Conservation (phyloP, 53 echinoderm and acorn worm species). For the Echinarachnius parma region DNA sequence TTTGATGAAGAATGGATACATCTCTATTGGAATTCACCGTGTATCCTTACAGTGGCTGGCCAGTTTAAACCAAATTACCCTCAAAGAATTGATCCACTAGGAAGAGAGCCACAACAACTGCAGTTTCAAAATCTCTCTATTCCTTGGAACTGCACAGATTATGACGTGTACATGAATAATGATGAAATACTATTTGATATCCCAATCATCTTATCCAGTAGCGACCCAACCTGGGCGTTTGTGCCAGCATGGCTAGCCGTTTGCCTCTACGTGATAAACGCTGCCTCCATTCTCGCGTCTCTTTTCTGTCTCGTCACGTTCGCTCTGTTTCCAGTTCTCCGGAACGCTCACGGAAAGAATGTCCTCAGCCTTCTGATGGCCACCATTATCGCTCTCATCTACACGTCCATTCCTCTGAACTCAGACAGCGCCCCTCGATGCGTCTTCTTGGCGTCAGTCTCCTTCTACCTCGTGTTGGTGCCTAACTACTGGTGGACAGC, state of each 20-base stretch:
- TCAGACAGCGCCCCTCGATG: background rate
- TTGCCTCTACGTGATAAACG: constrained; percentile 15
- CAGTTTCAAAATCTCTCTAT: no score
- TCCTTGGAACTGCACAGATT: no score
- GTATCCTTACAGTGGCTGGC: no score
- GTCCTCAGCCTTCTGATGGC: constrained; percentile 9
- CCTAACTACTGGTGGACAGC: constrained; percentile 43
- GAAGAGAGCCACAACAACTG: no score
- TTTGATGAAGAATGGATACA: no score
- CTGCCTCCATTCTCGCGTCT: background rate
- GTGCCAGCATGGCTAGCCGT: constrained; percentile 14
- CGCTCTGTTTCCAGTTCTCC: constrained; percentile 9
- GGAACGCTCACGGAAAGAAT: constrained; percentile 27
- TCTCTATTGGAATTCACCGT: no score
- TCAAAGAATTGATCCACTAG: no score
- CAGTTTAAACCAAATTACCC: no score
- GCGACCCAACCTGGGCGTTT: constrained; percentile 18
- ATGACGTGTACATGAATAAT: no score
- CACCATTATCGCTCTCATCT: background rate
- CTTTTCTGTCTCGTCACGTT: constrained; percentile 19
- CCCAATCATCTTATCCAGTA: background rate
- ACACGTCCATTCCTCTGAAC: constrained; percentile 18
- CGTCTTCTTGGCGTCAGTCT: constrained; percentile 23
- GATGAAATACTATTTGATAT: no score
- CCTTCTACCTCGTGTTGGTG: constrained; percentile 10